Conservation (phyloP, 2,888 invertebrate species). For the Oscheius onirici region DNA sequence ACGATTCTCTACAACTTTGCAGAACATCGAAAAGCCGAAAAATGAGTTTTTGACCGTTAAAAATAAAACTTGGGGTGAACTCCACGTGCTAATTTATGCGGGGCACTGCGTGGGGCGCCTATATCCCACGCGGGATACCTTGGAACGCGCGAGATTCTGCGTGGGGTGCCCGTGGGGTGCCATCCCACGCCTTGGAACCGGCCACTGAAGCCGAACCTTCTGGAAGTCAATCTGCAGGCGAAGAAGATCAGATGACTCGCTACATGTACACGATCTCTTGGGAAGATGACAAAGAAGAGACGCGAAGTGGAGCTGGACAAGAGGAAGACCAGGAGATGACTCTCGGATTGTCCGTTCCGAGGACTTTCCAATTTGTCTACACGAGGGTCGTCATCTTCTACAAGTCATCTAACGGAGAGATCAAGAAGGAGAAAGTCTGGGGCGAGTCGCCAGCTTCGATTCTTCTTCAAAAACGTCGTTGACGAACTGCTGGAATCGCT, state of each 20-base stretch:
- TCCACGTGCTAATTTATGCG: no score
- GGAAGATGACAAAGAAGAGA: background rate
- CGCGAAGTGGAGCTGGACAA: background rate
- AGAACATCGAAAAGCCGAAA: no score
- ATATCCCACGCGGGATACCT: no score
- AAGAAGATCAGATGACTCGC: constrained; percentile 2
- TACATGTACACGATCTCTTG: constrained; percentile 3
- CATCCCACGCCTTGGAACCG: no score
- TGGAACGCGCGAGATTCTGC: no score
- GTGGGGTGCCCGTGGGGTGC: no score
- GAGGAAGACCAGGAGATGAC: background rate
- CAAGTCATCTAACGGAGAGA: background rate
- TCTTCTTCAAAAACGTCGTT: background rate
- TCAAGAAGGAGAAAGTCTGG: constrained; percentile 4
- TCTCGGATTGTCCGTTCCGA: constrained; percentile 11
- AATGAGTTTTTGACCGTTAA: no score
- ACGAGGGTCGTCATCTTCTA: constrained; percentile 3
- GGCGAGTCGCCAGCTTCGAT: background rate
- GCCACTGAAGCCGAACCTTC: background rate
- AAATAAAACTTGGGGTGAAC: no score
- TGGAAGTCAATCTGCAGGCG: background rate
- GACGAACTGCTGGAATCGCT: background rate
- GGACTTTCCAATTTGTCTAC: background rate
- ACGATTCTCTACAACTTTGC: no score
- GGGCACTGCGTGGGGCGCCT: no score